Evolutionary conservation across 2,888 invertebrate species (phyloP), one percentile per base, ranked within the genome.

Genomic region (Perizoma affinitatum): DNA sequence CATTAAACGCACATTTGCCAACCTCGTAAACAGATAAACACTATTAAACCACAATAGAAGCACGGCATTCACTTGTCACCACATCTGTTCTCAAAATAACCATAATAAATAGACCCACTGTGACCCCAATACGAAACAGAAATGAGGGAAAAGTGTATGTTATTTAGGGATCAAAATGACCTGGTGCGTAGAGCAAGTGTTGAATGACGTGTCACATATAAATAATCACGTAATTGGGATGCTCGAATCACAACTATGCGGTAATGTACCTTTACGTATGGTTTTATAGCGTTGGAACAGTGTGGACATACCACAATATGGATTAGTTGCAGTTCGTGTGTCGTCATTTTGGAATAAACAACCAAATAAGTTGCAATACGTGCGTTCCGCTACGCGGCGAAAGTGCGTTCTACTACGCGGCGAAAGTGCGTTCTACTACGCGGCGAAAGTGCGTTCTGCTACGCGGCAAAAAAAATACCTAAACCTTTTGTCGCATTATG

Each of bases 211-310:
- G 86, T 84, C 82, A 76, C 81, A 83, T 77, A 88, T 90, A 89
- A 90, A 90, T 90, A 89, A 90, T 88, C 82, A 86, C 80, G 72
- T 90, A 90, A 90, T 90, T 90, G 88, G 83, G 71, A 80, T 67
- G 70, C 65, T 81, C 69, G 75, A 78, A 81, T 84, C 84, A 83
- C 82, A 86, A 83, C 80, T 84, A 71, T 80, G 81, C 72, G 82
- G 80, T 80, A 61, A 71, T 61, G 67, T 67, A 65, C 69, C 68
- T 72, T 76, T 78, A 75, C 43, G 36, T 52, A 41, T 66, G 65
- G 61, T 6, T 50, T 58, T n/a, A 47, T 10, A 41, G 7, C 9
- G 54, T 53, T 57, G 6, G 58, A 59, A 51, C 51, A 59, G n/a
- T 62, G 6, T 58, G 66, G 69, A 68, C 47, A 61, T 11, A 9